phyloP scores from a whole-genome alignment of 2,113 vertebrate genomes.

The Petrocephalus zakoni region DNA sequence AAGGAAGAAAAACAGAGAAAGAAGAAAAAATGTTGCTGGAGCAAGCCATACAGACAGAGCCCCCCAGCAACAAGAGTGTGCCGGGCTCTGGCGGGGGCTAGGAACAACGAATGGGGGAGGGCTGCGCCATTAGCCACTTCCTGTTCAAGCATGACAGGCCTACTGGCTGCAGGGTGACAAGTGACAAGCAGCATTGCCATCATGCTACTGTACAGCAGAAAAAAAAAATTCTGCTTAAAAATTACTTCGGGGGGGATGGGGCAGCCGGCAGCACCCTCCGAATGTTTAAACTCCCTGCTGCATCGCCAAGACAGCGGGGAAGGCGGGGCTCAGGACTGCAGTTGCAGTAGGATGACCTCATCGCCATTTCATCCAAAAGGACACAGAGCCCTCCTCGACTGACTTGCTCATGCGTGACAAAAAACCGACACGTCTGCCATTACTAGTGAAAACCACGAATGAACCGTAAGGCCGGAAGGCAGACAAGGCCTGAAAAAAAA shows the following conservation, averaged over 20 bases:
- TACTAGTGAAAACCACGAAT: not conserved
- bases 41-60: not conserved
- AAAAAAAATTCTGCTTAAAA: conserved; percentile 24
- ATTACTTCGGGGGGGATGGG: no score
- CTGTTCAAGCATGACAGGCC: conserved; percentile 24
- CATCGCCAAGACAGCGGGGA: not conserved
- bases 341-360: not conserved
- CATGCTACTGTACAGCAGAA: not conserved
- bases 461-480: not conserved
- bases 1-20: not conserved
- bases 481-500: not conserved
- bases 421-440: not conserved
- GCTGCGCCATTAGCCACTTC: conserved; percentile 17
- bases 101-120: not conserved
- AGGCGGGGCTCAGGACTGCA: conserved; percentile 9
- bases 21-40: not conserved
- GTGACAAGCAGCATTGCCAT: conserved; percentile 37
- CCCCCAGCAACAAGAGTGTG: not conserved
- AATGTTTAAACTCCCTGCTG: not conserved
- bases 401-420: not conserved
- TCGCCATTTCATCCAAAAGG: not conserved
- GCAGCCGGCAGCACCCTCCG: not conserved
- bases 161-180: conserved; percentile 37
- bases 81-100: not conserved
- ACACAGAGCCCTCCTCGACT: not conserved